These are phyloP conservation scores for Gasterosteus aculeatus DNA, from an alignment of 2,113 vertebrate genomes.

Conservation along the genomic window DNA sequence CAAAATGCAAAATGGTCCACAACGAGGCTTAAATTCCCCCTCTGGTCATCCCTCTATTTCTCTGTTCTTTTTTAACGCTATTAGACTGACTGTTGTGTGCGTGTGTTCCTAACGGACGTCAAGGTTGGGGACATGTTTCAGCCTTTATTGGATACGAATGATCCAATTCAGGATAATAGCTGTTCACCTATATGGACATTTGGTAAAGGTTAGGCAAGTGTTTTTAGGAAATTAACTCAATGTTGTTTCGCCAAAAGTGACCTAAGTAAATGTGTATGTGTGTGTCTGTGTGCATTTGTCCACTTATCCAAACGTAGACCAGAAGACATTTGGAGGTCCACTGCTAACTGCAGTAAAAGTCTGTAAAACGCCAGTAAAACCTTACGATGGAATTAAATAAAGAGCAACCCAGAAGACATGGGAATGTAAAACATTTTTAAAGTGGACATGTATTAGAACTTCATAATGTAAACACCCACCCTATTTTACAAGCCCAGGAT, in stretches of 20 bases:
- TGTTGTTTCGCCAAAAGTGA: background rate
- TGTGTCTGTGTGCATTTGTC: background rate
- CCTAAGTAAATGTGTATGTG: background rate
- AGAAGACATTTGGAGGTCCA: background rate
- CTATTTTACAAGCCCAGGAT: background rate
- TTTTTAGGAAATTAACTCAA: background rate
- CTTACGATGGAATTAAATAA: background rate
- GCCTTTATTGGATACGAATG: no score
- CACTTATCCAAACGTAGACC: background rate
- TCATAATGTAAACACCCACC: background rate
- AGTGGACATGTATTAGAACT: background rate
- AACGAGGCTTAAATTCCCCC: background rate
- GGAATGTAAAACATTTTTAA: background rate
- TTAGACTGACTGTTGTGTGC: background rate
- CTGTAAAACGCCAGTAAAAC: background rate
- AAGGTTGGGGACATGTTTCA: no score
- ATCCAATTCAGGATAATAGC: no score
- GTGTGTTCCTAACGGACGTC: background rate
- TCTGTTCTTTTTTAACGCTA: conserved; percentile 7
- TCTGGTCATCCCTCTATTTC: no score
- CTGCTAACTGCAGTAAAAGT: background rate
- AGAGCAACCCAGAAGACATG: background rate
- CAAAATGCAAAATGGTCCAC: background rate
- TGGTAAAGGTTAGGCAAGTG: background rate
- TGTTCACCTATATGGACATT: background rate